These are phyloP conservation scores for Suncus etruscus DNA, from an alignment of 2,113 vertebrate genomes.

Conservation along the genomic window DNA sequence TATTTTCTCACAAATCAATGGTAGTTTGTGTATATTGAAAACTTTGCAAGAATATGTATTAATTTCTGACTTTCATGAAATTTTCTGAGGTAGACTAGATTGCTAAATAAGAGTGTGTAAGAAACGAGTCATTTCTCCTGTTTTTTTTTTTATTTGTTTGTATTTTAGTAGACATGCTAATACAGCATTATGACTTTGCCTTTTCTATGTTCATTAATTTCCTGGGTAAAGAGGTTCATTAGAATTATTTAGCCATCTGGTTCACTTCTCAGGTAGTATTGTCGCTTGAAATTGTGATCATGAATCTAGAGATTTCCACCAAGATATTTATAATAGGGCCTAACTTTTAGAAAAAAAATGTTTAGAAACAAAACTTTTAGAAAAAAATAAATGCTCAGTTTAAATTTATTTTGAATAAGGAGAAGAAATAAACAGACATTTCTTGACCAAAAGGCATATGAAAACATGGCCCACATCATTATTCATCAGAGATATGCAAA, in stretches of 20 bases:
- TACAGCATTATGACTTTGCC: neutral
- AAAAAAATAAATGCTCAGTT: too few species aligned
- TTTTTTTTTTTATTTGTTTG: neutral
- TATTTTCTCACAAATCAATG: neutral
- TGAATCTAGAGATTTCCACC: neutral
- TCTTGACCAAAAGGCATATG: too few species aligned
- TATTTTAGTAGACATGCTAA: too few species aligned
- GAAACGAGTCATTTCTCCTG: neutral
- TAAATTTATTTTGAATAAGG: too few species aligned
- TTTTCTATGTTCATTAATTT: neutral
- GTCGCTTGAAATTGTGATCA: neutral
- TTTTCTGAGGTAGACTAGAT: neutral
- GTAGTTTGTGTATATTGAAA: neutral
- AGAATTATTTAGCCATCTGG: neutral
- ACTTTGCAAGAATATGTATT: neutral
- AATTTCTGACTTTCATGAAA: constrained; percentile 8
- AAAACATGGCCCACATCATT: too few species aligned
- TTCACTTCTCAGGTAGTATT: neutral
- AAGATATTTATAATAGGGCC: too few species aligned
- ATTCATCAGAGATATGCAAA: too few species aligned
- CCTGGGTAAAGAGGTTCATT: neutral
- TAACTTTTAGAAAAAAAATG: too few species aligned
- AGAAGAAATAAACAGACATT: too few species aligned
- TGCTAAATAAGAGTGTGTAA: neutral
- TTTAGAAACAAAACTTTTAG: too few species aligned